These are phyloP conservation scores for Euphydryas editha DNA, from an alignment of 2,888 invertebrate genomes.

Conservation along the genomic window DNA sequence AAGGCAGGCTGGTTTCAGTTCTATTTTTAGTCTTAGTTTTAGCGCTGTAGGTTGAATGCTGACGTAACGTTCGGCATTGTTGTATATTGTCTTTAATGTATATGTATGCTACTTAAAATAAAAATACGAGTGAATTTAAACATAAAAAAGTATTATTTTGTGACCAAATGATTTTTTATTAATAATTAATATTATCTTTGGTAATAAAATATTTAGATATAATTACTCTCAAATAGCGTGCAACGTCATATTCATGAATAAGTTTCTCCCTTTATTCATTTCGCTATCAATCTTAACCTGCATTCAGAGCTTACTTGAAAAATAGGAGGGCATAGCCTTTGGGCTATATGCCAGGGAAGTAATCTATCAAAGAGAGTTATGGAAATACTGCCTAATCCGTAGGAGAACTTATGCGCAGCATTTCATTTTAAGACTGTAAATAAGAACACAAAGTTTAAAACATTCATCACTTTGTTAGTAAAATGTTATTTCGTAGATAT, in stretches of 20 bases:
- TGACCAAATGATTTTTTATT: too few species aligned
- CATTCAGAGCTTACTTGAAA: slow-evolving; percentile 28
- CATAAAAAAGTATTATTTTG: too few species aligned
- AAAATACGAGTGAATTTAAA: too few species aligned
- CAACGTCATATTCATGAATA: background rate
- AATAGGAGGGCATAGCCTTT: slow-evolving; percentile 33
- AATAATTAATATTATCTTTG: too few species aligned
- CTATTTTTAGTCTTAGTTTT: slow-evolving; percentile 35
- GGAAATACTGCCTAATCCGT: slow-evolving; percentile 31
- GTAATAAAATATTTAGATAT: too few species aligned
- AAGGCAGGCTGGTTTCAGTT: slow-evolving; percentile 26
- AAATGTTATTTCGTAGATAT: background rate
- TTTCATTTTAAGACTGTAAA: slow-evolving; percentile 19
- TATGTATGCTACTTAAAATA: background rate
- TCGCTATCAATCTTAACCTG: slow-evolving; percentile 15
- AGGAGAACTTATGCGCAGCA: slow-evolving; percentile 27
- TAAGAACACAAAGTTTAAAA: background rate
- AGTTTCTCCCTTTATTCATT: slow-evolving; percentile 16
- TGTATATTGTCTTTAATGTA: slow-evolving; percentile 3
- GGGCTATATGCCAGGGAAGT: slow-evolving; percentile 36
- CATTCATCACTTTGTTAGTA: background rate
- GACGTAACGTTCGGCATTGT: slow-evolving; percentile 22
- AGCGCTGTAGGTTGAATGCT: slow-evolving; percentile 26
- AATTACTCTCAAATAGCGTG: too few species aligned
- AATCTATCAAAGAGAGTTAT: slow-evolving; percentile 38